phyloP scores from a whole-genome alignment of 2,797 vertebrate genomes.

The Dicrostonyx torquatus region DNA sequence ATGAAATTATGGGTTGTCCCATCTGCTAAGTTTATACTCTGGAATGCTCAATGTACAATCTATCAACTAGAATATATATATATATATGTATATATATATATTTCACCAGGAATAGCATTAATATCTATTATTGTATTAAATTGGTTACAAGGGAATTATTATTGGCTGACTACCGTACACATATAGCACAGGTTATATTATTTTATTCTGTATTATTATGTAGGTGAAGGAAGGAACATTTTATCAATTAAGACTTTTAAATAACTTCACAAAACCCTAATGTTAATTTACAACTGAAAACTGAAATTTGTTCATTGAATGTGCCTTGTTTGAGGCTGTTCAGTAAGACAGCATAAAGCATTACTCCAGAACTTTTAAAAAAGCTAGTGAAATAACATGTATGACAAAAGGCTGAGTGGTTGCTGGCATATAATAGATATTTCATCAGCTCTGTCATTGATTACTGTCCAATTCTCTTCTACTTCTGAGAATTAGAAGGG shows the following conservation, averaged over 20 bases:
- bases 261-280: neutral
- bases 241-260: neutral
- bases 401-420: neutral
- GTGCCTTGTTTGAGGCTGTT: neutral
- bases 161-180: neutral
- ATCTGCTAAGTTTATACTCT: neutral
- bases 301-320: neutral
- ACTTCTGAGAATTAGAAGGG: neutral
- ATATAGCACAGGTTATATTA: neutral
- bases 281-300: constrained; percentile 1
- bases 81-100: too few relatives aligned
- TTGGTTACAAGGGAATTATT: neutral
- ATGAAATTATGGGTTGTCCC: neutral
- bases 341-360: neutral
- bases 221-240: neutral
- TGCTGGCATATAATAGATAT: neutral
- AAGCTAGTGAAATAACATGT: neutral
- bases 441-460: neutral
- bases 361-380: neutral
- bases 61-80: too few relatives aligned
- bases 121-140: neutral
- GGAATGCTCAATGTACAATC: neutral
- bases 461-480: neutral
- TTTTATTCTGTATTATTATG: neutral
- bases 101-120: neutral